Conservation (phyloP, 2,888 invertebrate species). For the Diaphora mendica region DNA sequence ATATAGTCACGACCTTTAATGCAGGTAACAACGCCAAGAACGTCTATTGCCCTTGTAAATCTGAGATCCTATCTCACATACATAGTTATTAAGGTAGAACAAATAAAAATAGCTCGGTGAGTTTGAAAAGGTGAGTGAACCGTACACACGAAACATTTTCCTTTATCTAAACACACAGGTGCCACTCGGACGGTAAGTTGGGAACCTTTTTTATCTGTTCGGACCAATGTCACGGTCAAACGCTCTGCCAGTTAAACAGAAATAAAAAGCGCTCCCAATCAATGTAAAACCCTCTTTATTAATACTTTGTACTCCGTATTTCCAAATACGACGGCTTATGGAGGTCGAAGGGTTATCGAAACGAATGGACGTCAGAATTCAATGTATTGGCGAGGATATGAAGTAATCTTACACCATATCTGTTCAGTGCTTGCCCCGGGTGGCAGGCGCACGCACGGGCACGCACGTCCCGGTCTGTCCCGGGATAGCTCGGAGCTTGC, state of each 20-base stretch:
- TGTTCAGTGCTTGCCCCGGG: slow-evolving; percentile 14
- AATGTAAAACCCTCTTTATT: slow-evolving; percentile 29
- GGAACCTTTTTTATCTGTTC: slow-evolving; percentile 27
- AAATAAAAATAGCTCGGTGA: background rate
- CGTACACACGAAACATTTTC: background rate
- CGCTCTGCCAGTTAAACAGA: slow-evolving; percentile 25
- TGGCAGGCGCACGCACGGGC: background rate
- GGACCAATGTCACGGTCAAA: slow-evolving; percentile 34
- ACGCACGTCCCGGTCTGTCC: background rate
- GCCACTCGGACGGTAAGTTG: slow-evolving; percentile 19
- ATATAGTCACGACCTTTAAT: background rate
- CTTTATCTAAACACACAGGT: slow-evolving; percentile 22
- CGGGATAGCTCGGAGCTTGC: slow-evolving; percentile 17
- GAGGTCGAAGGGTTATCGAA: slow-evolving; percentile 42
- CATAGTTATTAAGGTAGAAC: background rate
- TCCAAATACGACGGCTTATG: slow-evolving; percentile 34
- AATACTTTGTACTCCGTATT: slow-evolving; percentile 26
- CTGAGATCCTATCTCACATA: background rate
- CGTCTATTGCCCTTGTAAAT: background rate
- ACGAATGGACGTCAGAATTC: slow-evolving; percentile 38
- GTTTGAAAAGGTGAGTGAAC: background rate
- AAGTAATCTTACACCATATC: slow-evolving; percentile 42
- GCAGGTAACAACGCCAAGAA: background rate
- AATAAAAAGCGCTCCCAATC: slow-evolving; percentile 34
- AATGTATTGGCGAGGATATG: slow-evolving; percentile 35